A percentile compares a stretch with the other conserved stretches of the same genome.
Conservation (phyloP, 2,113 vertebrate genomes). For the Sturnus vulgaris region DNA sequence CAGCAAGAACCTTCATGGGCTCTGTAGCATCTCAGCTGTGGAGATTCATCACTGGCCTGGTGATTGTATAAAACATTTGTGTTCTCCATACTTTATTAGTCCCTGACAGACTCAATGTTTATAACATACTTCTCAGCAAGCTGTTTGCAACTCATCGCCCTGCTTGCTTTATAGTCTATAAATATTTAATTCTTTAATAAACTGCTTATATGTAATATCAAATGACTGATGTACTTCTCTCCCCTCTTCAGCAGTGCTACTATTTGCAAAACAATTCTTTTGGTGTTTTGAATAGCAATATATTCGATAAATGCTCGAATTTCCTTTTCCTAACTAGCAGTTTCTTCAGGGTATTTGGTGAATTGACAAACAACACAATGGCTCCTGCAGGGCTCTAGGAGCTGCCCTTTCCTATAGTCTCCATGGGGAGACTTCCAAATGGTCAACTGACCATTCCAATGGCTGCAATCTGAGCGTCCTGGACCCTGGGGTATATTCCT, state of each 20-base stretch:
- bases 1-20: background rate
- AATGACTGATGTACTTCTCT: slow-evolving; percentile 73
- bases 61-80: slow-evolving; percentile 69
- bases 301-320: slow-evolving; percentile 70
- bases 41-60: slow-evolving; percentile 61
- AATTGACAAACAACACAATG: slow-evolving; percentile 47
- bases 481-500: background rate
- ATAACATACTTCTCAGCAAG: slow-evolving; percentile 75
- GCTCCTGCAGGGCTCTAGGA: background rate
- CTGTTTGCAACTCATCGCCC: slow-evolving; percentile 73
- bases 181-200: slow-evolving; percentile 84
- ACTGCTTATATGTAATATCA: slow-evolving; percentile 78
- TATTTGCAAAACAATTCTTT: slow-evolving; percentile 75
- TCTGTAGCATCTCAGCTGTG: slow-evolving; percentile 26
- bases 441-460: background rate
- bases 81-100: slow-evolving; percentile 70
- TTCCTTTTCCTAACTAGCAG: slow-evolving; percentile 63
- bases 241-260: slow-evolving; percentile 63
- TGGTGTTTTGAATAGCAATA: slow-evolving; percentile 65
- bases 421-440: background rate
- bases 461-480: background rate
- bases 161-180: slow-evolving; percentile 77
- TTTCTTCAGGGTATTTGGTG: slow-evolving; percentile 62
- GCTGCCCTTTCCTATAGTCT: background rate
- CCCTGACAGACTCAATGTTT: slow-evolving; percentile 75